Conservation (phyloP, 64 coral and sea anemone species). For the Montipora cactus region DNA sequence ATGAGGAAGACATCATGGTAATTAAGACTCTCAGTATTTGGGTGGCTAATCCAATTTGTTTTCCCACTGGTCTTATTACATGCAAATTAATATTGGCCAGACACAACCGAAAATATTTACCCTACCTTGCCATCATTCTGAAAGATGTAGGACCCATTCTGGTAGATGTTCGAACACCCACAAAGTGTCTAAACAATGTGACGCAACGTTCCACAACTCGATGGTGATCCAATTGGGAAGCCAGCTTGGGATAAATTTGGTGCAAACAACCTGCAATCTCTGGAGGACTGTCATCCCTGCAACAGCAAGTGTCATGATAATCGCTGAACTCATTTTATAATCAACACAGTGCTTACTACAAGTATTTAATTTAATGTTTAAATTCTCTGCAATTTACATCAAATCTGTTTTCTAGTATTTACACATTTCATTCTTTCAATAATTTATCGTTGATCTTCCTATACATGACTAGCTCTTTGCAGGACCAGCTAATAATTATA, state of each 20-base stretch:
- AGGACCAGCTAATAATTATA: no score
- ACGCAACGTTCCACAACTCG: conserved; percentile 83
- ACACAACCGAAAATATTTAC: background rate
- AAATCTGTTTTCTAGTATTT: no score
- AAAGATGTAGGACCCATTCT: conserved; percentile 90
- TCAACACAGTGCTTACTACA: background rate
- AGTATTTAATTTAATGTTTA: no score
- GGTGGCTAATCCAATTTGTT: no score
- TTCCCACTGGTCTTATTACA: no score
- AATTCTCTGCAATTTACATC: no score
- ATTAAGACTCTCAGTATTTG: no score
- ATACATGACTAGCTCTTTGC: no score
- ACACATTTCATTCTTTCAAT: no score
- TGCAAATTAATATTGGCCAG: no score
- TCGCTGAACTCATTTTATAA: background rate
- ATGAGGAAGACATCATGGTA: no score
- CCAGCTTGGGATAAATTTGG: conserved; percentile 79
- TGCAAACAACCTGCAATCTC: conserved; percentile 68
- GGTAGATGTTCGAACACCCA: conserved; percentile 70
- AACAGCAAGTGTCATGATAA: background rate
- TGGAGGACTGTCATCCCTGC: conserved; percentile 23
- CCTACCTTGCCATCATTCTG: conserved; percentile 91
- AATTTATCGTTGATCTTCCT: no score
- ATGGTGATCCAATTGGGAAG: conserved; percentile 66
- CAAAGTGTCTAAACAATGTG: conserved; percentile 77